These are phyloP conservation scores for Epizoanthus illoricatus DNA, from an alignment of 92 coral and sea anemone species.

Conservation along the genomic window DNA sequence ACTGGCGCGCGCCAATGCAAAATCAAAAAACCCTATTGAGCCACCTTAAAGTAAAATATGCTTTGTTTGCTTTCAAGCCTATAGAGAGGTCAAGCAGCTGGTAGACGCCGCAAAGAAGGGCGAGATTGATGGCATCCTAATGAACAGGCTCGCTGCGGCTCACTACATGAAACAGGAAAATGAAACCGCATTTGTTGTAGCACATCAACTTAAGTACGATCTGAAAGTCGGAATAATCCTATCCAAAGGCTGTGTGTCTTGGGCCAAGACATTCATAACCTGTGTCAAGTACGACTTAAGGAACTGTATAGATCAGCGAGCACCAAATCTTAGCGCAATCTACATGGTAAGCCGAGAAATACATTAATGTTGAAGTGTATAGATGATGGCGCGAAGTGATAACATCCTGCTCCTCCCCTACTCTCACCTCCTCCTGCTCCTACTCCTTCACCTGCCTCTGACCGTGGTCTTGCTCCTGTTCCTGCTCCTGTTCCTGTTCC, in stretches of 20 bases:
- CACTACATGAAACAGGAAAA: not conserved
- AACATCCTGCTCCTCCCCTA: too few relatives aligned
- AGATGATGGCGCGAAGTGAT: too few relatives aligned
- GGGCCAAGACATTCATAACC: not conserved
- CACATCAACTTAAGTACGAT: not conserved
- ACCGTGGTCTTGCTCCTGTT: too few relatives aligned
- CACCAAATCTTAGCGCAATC: not conserved
- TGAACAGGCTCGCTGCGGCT: not conserved
- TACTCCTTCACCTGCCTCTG: too few relatives aligned
- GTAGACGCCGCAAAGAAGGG: not conserved
- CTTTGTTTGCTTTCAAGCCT: not conserved
- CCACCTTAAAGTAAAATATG: not conserved
- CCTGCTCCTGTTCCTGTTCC: too few relatives aligned
- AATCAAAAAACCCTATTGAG: too few relatives aligned
- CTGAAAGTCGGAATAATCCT: not conserved
- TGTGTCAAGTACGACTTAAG: not conserved
- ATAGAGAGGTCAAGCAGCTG: not conserved
- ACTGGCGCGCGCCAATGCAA: too few relatives aligned
- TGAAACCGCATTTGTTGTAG: not conserved
- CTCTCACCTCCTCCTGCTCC: too few relatives aligned
- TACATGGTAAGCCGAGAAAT: not conserved
- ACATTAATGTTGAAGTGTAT: not conserved
- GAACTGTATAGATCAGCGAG: not conserved
- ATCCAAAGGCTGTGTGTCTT: not conserved
- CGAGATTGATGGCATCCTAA: not conserved